These are phyloP conservation scores for Rotaria sp. DNA, from an alignment of 2,888 invertebrate species.

Conservation along the genomic window DNA sequence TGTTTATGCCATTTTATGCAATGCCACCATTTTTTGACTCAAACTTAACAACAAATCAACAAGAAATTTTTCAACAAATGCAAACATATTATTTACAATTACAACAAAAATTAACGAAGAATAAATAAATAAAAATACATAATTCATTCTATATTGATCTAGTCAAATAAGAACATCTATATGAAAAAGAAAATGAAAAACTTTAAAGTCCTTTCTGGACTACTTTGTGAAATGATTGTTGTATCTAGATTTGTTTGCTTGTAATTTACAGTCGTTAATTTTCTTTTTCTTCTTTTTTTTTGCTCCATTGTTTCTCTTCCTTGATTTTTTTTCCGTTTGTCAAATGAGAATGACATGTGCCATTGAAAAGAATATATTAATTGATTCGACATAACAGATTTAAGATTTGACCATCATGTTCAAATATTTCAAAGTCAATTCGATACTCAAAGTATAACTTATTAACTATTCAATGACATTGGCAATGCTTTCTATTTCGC, in stretches of 20 bases:
- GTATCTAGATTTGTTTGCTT: neutral
- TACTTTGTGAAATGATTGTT: no score
- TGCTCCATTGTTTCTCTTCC: neutral
- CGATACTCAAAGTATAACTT: no score
- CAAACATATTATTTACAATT: constrained; percentile 7
- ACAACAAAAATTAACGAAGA: neutral
- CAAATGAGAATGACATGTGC: constrained; percentile 4
- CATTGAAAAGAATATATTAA: neutral
- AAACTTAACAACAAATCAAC: neutral
- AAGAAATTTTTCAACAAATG: neutral
- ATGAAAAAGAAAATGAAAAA: no score
- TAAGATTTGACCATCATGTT: no score
- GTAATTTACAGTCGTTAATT: constrained; percentile 12
- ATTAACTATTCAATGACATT: no score
- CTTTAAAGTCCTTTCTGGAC: no score
- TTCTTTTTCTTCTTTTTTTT: neutral
- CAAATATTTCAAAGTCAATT: no score
- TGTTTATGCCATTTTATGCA: neutral
- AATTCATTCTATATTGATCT: neutral
- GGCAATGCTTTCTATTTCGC: no score
- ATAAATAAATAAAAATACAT: no score
- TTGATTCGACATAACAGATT: no score
- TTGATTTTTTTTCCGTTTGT: neutral
- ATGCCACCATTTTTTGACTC: neutral
- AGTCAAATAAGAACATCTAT: neutral